Base-by-base conservation (phyloP, 2,113 vertebrate genomes). In the Brachyistius frenatus region DNA sequence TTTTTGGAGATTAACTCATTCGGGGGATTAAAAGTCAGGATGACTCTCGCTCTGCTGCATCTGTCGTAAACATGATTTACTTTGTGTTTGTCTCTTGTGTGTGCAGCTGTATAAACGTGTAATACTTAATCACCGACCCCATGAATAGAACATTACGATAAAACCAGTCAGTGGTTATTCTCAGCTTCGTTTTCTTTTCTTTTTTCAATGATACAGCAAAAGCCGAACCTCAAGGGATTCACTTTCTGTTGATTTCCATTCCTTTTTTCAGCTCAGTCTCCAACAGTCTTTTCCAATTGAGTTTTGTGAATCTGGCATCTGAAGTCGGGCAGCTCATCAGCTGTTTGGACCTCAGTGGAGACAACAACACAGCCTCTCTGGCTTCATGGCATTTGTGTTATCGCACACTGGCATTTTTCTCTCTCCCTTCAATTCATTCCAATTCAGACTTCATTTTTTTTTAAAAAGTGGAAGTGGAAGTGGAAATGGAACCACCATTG, bases 361-460 rank as follows among this genome's bases (percentile, higher is more conserved):
- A 66, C 58, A 58, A 60, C 66, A 37, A 61, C 65, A 57, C 55
- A 63, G 50, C n/a, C 37, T 44, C 35, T 57, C 36, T 1, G 2
- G 57, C 62, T 50, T 32, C 62, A 16, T 50, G 30, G 39, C 32
- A 37, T 62, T 71, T 61, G 33, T 72, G 35, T 23, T 62, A 56
- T 67, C 15, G 1, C 31, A 53, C 37, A 41, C 9, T 8, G 15
- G 33, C 16, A 30, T 66, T 75, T 74, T 33, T 44, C 11, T 57
- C 15, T 37, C 47, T 49, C 13, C 46, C 46, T 53, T 73, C 58
- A 55, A 13, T 73, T 57, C 46, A 63, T 73, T 80, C 31, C 33
- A 68, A 49, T 64, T 77, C 64, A 50, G 33, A 83, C 85, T 77
- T 73, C 23, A 67, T 83, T 82, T 73, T 11, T 49, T 36, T 52